phyloP scores from a whole-genome alignment of 2,888 invertebrate genomes.

The Diaprepes abbreviatus region DNA sequence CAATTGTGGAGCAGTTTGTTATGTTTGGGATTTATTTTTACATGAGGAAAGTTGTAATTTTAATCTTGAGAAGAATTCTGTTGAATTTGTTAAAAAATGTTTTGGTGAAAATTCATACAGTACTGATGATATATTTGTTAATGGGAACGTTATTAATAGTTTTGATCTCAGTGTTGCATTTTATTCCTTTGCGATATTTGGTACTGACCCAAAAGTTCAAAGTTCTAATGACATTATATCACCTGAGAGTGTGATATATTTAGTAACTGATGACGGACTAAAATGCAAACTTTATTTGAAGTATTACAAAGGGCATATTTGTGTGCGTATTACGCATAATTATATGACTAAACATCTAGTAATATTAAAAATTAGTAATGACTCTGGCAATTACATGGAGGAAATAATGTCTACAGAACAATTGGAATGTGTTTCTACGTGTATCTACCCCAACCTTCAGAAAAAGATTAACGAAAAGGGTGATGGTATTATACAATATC shows the following conservation, averaged over 20 bases:
- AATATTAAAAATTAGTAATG: neutral
- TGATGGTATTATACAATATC: too few relatives aligned
- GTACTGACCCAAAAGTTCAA: neutral
- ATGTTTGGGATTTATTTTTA: neutral
- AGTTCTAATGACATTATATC: neutral
- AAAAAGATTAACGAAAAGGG: too few relatives aligned
- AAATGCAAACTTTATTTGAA: slow-evolving; percentile 8
- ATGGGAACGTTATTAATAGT: neutral
- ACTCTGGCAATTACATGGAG: neutral
- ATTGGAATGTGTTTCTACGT: neutral
- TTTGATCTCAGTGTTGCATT: neutral
- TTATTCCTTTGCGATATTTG: neutral
- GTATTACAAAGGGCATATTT: neutral
- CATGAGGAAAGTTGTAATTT: neutral
- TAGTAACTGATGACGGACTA: slow-evolving; percentile 6
- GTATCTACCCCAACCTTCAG: too few relatives aligned
- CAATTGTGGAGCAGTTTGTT: neutral
- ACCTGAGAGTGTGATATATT: slow-evolving; percentile 3
- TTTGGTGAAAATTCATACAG: neutral
- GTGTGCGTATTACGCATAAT: neutral
- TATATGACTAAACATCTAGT: neutral
- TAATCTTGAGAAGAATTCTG: neutral
- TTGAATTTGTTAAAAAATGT: slow-evolving; percentile 1
- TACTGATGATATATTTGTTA: neutral
- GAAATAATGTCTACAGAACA: neutral